Percentiles rank a stretch among this genome's conserved stretches.
Evolutionary conservation across 2,888 invertebrate species (phyloP).

Genomic region (Pandemis cinnamomeana): DNA sequence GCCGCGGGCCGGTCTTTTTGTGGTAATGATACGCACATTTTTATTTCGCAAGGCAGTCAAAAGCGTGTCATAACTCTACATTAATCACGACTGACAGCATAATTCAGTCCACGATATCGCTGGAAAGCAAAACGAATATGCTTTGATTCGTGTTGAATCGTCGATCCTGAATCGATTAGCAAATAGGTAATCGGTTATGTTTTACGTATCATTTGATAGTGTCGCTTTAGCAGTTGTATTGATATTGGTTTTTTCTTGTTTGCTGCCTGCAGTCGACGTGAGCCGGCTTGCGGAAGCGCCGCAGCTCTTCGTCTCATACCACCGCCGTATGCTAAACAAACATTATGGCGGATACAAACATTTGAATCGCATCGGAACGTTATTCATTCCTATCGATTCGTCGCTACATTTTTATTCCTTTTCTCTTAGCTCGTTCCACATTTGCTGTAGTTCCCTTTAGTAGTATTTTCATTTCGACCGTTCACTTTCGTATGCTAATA

Average conservation of each 20-base stretch:
- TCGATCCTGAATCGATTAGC: constrained; percentile 77
- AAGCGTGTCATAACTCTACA: constrained; percentile 72
- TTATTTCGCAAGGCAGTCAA: constrained; percentile 61
- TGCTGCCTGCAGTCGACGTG: constrained; percentile 51
- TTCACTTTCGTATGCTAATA: constrained; percentile 34
- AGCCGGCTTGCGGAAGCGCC: constrained; percentile 50
- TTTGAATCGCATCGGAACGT: constrained; percentile 67
- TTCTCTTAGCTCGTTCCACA: constrained; percentile 44
- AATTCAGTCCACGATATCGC: constrained; percentile 73
- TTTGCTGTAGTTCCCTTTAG: constrained; percentile 39
- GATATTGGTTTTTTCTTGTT: constrained; percentile 66
- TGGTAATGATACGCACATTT: constrained; percentile 56
- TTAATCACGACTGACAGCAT: constrained; percentile 78
- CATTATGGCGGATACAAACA: constrained; percentile 66
- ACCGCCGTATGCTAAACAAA: constrained; percentile 69
- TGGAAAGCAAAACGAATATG: constrained; percentile 74
- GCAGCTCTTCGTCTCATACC: constrained; percentile 61
- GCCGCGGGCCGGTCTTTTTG: constrained; percentile 48
- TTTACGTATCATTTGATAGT: constrained; percentile 48
- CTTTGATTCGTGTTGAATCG: constrained; percentile 78
- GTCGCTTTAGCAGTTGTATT: constrained; percentile 53
- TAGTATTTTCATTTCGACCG: constrained; percentile 33
- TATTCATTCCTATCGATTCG: constrained; percentile 69
- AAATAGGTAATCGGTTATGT: constrained; percentile 61
- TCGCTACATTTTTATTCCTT: constrained; percentile 50